Base-by-base conservation (phyloP, 2,113 vertebrate genomes). In the Sapayoa aenigma region DNA sequence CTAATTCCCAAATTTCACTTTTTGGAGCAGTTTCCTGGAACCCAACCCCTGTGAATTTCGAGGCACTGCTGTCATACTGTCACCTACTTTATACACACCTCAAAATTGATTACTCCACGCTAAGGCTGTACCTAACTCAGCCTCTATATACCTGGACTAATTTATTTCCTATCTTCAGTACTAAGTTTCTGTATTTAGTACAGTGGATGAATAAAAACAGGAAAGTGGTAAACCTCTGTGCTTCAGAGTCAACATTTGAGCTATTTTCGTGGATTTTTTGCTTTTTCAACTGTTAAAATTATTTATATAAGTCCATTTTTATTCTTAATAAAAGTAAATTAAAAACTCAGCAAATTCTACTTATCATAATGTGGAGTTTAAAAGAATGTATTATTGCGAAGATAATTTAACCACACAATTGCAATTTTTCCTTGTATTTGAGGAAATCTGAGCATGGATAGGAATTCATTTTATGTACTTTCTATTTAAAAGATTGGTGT, bases 391-490 rank as follows among this genome's bases (percentile, higher is more conserved):
- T 77, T 90, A 52, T 25, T 67, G 31, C 47, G 31, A 81, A 89
- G 73, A 56, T 72, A 95, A 85, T 88, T 65, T 78, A 86, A 89
- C 91, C 75, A 62, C 41, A 92, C 52, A 52, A 65, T n/a, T 82
- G 69, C 44, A 46, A 4, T 77, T 85, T 88, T 94, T 91, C 23
- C 49, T 93, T 90, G 41, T 78, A 30, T 92, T 86, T 78, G 79
- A 92, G 62, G 44, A 89, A 88, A 78, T 53, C 33, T 60, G 41
- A 90, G 46, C 49, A 33, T 49, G 60, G 65, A 78, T 67, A 72
- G 37, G 72, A 92, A 92, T 84, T 92, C 74, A 79, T 94, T 93
- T 78, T 75, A 68, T 60, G 47, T 42, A 15, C 25, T 90, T 81
- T 67, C 79, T 86, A 3, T 95, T 92, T 84, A 63, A 88, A 90